Evolutionary conservation across 2,888 invertebrate species (phyloP), one percentile per base, ranked within the genome.

Genomic region (Serripes groenlandicus): DNA sequence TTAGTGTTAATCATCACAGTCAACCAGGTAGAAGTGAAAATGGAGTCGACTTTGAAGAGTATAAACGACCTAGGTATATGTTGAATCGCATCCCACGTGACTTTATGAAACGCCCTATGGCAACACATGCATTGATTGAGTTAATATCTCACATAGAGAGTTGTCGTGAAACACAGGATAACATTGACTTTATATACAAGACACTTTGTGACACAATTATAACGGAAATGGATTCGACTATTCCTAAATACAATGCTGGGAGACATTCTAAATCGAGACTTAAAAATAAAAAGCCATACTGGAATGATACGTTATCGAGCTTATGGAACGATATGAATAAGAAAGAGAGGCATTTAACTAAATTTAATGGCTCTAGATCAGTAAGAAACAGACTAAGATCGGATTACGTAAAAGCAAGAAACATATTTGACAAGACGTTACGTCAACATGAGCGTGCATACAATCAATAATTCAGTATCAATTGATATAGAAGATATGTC

Each of bases 401-500:
- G n/a, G n/a, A n/a, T n/a, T n/a, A n/a, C n/a, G n/a, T n/a, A n/a
- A n/a, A n/a, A n/a, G n/a, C n/a, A n/a, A n/a, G n/a, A n/a, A n/a
- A n/a, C n/a, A n/a, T n/a, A n/a, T 77, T 71, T 64, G 71, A 77
- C 35, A 77, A 71, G 62, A 23, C 52, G 18, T 35, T 78, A 18
- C 30, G 75, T 5, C 49, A 26, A 58, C 4, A 75, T 1, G 76
- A 83, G 75, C 71, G 78, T 15, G 52, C 60, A 18, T 78, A 81
- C 49, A 71, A 68, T 64, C 37, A 42, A n/a, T n/a, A n/a, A n/a
- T n/a, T 32, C 68, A 11, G 5, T 70, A 3, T 70, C 64, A 1
- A 26, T 49, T 30, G 74, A 75, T 9, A 81, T 85, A 23, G 81
- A 81, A 60, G 35, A 28, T 5, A 49, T 85, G n/a, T 64, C 62